Base-by-base conservation (phyloP, 2,797 vertebrate species). In the Phalanger gymnotis region DNA sequence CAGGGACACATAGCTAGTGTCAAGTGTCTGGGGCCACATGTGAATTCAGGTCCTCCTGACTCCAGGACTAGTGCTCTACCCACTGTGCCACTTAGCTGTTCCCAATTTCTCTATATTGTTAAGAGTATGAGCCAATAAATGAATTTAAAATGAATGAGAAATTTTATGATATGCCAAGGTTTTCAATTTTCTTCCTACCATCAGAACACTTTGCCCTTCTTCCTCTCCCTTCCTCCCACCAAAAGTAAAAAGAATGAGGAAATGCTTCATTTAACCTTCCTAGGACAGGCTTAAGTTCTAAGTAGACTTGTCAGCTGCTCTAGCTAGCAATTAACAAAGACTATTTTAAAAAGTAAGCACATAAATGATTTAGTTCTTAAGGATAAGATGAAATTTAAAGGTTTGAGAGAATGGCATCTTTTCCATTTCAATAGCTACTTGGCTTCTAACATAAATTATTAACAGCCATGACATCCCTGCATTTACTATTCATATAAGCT, bases 291-390 rank as follows among this genome's bases (percentile, higher is more conserved):
- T 92, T 92, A 87, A 87, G 25, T 91, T 14, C 94, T n/a, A 47
- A 56, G 54, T 51, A 90, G 30, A 27, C 40, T 87, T 47, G 40
- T 51, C 73, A 87, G 7, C 73, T 51, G 40, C 73, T 47, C n/a
- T 47, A 87, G 4, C 73, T 87, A 87, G 40, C 22, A 57, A 55
- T 90, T 54, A 94, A 22, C 40, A 94, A 81, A 54, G 27, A 13
- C 53, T 91, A 61, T 55, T 94, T 14, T 93, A 93, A 94, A 89
- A 92, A 87, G 0, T 7, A 53, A 52, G 54, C 92, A 52, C 90
- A 1, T 87, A 91, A 95, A 90, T 92, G 93, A n/a, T 40, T 91
- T 92, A 95, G n/a, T 89, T 97, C 53, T 96, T 1, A 92, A n/a
- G 30, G 34, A 91, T 1, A 28, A n/a, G 92, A 13, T 56, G 54